phyloP scores from a whole-genome alignment of 2,888 invertebrate genomes.

The Lasius platythorax region DNA sequence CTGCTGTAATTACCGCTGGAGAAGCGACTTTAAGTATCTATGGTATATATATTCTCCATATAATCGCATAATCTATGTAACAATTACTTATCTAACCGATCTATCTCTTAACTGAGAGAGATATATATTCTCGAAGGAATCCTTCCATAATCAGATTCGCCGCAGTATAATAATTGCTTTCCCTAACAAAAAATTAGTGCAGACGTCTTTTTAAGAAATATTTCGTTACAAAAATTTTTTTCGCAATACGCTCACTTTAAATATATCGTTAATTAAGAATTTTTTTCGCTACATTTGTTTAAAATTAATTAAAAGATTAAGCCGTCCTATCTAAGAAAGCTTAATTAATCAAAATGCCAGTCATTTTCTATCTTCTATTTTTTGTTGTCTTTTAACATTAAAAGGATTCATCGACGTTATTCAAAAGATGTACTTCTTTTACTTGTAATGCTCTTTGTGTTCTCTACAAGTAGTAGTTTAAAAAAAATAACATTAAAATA shows the following conservation, averaged over 20 bases:
- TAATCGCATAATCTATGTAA: slow-evolving; percentile 18
- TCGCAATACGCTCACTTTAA: background rate
- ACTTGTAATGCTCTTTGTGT: background rate
- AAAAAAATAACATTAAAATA: background rate
- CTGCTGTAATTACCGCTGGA: slow-evolving; percentile 62
- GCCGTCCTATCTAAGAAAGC: background rate
- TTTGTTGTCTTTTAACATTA: background rate
- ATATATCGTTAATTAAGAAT: background rate
- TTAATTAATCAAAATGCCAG: background rate
- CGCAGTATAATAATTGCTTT: slow-evolving; percentile 7
- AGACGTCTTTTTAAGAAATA: background rate
- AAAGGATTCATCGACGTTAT: background rate
- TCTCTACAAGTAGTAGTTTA: background rate
- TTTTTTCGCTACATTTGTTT: background rate
- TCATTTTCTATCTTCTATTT: background rate
- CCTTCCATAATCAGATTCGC: background rate
- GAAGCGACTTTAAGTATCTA: slow-evolving; percentile 53
- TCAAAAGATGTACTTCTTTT: background rate
- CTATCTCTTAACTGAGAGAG: background rate
- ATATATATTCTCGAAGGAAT: slow-evolving; percentile 19
- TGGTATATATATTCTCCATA: background rate
- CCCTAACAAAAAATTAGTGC: background rate
- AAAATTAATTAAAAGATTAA: background rate
- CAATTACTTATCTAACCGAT: slow-evolving; percentile 1
- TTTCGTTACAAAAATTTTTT: background rate